phyloP scores from a whole-genome alignment of 2,113 vertebrate species.

The Aleadryas rufinucha region DNA sequence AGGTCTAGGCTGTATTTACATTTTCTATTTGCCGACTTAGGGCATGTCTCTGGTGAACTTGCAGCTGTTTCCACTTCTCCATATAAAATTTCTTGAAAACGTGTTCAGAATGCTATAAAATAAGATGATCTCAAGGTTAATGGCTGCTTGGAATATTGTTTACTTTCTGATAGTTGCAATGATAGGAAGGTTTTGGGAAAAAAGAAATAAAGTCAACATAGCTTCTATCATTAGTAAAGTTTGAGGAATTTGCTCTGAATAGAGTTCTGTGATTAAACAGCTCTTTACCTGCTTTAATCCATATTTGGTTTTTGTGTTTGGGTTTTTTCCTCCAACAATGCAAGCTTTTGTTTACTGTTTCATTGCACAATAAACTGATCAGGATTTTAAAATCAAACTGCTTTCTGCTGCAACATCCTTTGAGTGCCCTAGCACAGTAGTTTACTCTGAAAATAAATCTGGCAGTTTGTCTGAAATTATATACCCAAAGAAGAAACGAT shows the following conservation, averaged over 20 bases:
- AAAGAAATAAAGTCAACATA: not conserved
- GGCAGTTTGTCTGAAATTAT: not conserved
- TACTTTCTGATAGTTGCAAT: not conserved
- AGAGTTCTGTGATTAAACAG: not conserved
- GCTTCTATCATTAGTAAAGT: accelerated
- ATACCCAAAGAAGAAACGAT: not conserved
- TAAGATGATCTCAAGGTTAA: not conserved
- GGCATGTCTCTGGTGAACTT: not conserved
- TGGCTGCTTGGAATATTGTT: not conserved
- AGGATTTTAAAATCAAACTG: constrained; percentile 22
- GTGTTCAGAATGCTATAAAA: not conserved
- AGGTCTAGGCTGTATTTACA: not conserved
- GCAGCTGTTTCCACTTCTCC: not conserved
- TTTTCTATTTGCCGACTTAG: not conserved
- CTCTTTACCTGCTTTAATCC: constrained; percentile 24
- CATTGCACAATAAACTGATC: not conserved
- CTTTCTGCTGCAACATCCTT: not conserved
- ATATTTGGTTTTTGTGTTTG: not conserved
- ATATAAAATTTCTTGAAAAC: not conserved
- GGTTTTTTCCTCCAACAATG: not conserved
- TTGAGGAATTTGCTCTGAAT: not conserved
- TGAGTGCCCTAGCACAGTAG: not conserved
- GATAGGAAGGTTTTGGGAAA: not conserved
- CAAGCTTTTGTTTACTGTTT: constrained; percentile 44
- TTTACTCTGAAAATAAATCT: not conserved